Base-by-base conservation (phyloP, 2,113 vertebrate genomes). In the Plotosus lineatus region DNA sequence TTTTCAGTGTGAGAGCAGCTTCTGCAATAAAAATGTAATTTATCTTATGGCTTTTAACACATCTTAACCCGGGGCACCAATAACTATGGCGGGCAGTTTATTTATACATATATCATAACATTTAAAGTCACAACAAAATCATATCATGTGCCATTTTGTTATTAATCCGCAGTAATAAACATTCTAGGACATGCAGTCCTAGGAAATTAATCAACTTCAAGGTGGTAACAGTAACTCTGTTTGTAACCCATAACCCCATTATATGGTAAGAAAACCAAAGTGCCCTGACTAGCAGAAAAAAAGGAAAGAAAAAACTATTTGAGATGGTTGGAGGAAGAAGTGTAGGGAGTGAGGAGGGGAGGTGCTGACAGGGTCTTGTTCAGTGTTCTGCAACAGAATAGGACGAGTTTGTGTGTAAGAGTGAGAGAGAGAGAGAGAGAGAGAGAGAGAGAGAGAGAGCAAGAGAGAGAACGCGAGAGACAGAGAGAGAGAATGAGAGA, bases 341-440 rank as follows among this genome's bases (percentile, higher is more conserved):
- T n/a, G n/a, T n/a, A n/a, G n/a, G n/a, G n/a, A n/a, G n/a, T n/a
- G 50, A 60, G 44, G 53, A 51, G 14, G 33, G 28, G 1, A 42
- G 53, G 68, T 38, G 58, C 44, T 80, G 76, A 51, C 76, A 51
- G 46, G 4, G 15, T 21, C 58, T 50, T 21, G 56, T 79, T 53
- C 79, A 75, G 75, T 75, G 40, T 75, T 28, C 31, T 68, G 71
- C 33, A 55, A 74, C 44, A 60, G 46, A 83, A 6, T 23, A 66
- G 66, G 21, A 46, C 17, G 73, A 61, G 36, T 55, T 75, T 19
- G 78, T 56, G 63, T 21, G 31, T 23, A 26, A 3, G 3, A 56
- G 53, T 10, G 8, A 56, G 36, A 66, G 63, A n/a, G 61, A 36
- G 7, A 8, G 19, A 60, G 58, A 36, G 60, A 63, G 10, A 28